Percentiles rank a stretch among this genome's conserved stretches.
phyloP scores from a whole-genome alignment of 2,888 invertebrate genomes.

The Loripinus fragilis region DNA sequence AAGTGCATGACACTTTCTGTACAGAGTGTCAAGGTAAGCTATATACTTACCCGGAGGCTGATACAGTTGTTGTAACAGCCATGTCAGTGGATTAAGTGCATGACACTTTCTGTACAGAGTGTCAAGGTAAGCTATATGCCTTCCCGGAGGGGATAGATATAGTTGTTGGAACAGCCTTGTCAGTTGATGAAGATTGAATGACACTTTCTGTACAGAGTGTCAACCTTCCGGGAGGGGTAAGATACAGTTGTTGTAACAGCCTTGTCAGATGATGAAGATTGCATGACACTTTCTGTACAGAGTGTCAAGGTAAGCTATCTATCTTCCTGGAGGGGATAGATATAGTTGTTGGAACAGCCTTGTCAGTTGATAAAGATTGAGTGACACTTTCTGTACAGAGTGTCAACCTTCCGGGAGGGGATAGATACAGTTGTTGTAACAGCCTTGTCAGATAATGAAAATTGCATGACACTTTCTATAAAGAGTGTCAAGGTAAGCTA shows the following conservation, averaged over 20 bases:
- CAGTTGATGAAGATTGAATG: slow-evolving; percentile 87
- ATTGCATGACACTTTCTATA: slow-evolving; percentile 91
- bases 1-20: slow-evolving; percentile 91
- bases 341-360: too few relatives aligned
- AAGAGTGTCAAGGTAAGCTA: slow-evolving; percentile 88
- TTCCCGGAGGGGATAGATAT: slow-evolving; percentile 85
- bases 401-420: slow-evolving; percentile 86
- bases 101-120: slow-evolving; percentile 91
- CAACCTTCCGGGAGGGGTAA: slow-evolving; percentile 85
- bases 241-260: slow-evolving; percentile 82
- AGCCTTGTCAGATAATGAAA: slow-evolving; percentile 83
- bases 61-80: slow-evolving; percentile 81
- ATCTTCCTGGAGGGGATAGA: too few relatives aligned
- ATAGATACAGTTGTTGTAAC: slow-evolving; percentile 81
- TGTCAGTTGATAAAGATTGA: too few relatives aligned
- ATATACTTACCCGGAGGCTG: slow-evolving; percentile 85
- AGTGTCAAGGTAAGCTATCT: slow-evolving; percentile 85
- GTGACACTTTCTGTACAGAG: too few relatives aligned
- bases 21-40: slow-evolving; percentile 87
- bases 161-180: slow-evolving; percentile 81
- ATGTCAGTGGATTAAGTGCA: slow-evolving; percentile 86
- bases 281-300: slow-evolving; percentile 92
- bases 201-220: slow-evolving; percentile 89
- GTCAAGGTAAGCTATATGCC: slow-evolving; percentile 86
- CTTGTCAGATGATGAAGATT: slow-evolving; percentile 85